Conservation (phyloP, 2,797 vertebrate species). For the Geotrypetes seraphini region DNA sequence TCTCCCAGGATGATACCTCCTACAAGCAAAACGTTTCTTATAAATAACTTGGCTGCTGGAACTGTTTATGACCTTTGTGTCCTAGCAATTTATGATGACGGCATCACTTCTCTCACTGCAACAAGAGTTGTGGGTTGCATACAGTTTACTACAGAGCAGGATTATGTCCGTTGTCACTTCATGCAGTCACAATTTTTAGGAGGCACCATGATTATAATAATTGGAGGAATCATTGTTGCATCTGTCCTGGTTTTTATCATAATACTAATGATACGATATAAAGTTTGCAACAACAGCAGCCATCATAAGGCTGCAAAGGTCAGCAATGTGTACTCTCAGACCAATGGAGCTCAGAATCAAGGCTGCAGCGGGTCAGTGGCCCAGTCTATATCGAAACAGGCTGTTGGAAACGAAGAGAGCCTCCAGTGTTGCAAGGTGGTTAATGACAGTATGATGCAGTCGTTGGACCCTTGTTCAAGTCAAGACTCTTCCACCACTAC, state of each 20-base stretch:
- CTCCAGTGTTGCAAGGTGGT: conserved; percentile 63
- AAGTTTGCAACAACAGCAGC: conserved; percentile 82
- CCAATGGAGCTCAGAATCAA: conserved; percentile 81
- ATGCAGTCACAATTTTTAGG: conserved; percentile 98
- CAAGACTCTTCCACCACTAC: conserved; percentile 75
- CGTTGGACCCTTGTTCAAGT: conserved; percentile 62
- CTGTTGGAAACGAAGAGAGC: conserved; percentile 67
- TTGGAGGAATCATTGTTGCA: conserved; percentile 93
- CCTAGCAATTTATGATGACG: conserved; percentile 91
- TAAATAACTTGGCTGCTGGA: conserved; percentile 91
- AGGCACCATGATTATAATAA: conserved; percentile 98
- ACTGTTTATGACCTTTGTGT: conserved; percentile 90
- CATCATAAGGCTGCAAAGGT: conserved; percentile 77
- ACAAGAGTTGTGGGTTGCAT: conserved; percentile 91
- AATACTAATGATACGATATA: conserved; percentile 97
- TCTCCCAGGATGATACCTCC: conserved; percentile 89
- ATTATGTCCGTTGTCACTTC: conserved; percentile 93
- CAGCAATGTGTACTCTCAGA: conserved; percentile 91
- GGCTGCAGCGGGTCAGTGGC: conserved; percentile 62
- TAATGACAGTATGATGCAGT: conserved; percentile 47
- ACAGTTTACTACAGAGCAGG: conserved; percentile 91
- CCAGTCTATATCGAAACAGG: conserved; percentile 78
- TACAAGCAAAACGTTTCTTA: conserved; percentile 92
- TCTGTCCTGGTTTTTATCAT: conserved; percentile 96
- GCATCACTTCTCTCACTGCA: conserved; percentile 89